Evolutionary conservation across 2,797 vertebrate species (phyloP), one percentile per base, ranked within the genome.

Genomic region (Meda fulgida): DNA sequence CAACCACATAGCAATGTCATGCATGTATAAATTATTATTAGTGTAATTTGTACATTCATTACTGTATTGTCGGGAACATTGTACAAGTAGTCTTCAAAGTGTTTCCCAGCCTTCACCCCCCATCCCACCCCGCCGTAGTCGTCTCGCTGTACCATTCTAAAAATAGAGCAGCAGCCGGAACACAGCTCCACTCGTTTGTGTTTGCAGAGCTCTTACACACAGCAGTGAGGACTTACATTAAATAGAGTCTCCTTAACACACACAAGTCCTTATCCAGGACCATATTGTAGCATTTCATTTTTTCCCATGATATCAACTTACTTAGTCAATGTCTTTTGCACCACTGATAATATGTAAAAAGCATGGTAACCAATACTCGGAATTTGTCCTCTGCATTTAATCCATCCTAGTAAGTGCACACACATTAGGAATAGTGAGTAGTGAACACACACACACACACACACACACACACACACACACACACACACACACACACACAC

Each of bases 101-200:
- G 55, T 58, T 78, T 70, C 53, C 75, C 23, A 7, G 1, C 60
- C 51, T 73, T 66, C 18, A 38, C n/a, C 58, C 60, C 70, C 29
- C 38, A 63, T 16, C 55, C 43, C 26, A 81, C 58, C 88, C 85
- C 80, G 51, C 72, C 69, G 67, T 87, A 88, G 86, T 87, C 31
- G 9, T 84, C 86, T 89, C 87, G 70, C 86, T 69, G 76, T 73
- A 87, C 67, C 46, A 1, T 69, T 83, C 87, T 89, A 91, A 84
- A 92, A 90, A 91, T 91, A 92, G 89, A 89, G 77, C 65, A 9
- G 75, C 71, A 69, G 75, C 60, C 70, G 78, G 86, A 60, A 80
- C 58, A 69, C 43, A 46, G 38, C 65, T 66, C 80, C 34, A 46
- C 40, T 83, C 48, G 23, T 73, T 34, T 75, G 83, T 79, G 58